Evolutionary conservation across 2,113 vertebrate genomes (phyloP).

Genomic region (Plectropomus leopardus): DNA sequence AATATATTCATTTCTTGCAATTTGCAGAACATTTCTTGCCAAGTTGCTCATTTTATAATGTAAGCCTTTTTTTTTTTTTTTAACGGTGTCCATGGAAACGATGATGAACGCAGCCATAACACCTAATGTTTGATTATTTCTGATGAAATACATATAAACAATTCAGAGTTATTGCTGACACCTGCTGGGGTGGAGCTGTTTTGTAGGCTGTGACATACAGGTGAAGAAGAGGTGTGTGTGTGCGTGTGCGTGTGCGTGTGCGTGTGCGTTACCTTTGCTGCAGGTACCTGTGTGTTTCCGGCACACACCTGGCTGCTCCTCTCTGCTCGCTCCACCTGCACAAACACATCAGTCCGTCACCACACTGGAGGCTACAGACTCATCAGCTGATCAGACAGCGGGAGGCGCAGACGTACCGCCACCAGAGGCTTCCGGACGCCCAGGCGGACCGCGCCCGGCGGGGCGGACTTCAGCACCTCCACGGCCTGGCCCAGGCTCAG

Average conservation of each 20-base stretch:
- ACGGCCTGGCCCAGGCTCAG: constrained; percentile 89
- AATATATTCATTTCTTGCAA: too few species aligned
- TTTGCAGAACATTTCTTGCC: too few species aligned
- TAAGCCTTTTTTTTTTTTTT: too few species aligned
- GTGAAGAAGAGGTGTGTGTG: too few species aligned
- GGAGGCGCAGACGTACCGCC: constrained; percentile 78
- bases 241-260: background rate
- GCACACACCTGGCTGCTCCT: background rate
- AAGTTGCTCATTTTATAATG: too few species aligned
- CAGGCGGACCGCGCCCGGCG: constrained; percentile 87
- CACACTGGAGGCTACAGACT: background rate
- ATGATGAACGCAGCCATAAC: too few species aligned
- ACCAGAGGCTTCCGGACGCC: constrained; percentile 94
- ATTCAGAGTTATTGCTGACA: too few species aligned
- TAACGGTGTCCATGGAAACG: too few species aligned
- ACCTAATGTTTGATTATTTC: too few species aligned
- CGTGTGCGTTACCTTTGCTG: background rate
- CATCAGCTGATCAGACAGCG: background rate
- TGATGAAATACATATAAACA: too few species aligned
- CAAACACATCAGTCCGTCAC: constrained; percentile 8
- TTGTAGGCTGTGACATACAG: too few species aligned
- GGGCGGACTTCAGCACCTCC: constrained; percentile 91
- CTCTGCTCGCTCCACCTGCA: constrained; percentile 54
- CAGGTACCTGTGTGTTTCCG: background rate
- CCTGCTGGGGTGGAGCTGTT: too few species aligned